phyloP scores from a whole-genome alignment of 2,888 invertebrate species.

The Drosophila villosipedis region DNA sequence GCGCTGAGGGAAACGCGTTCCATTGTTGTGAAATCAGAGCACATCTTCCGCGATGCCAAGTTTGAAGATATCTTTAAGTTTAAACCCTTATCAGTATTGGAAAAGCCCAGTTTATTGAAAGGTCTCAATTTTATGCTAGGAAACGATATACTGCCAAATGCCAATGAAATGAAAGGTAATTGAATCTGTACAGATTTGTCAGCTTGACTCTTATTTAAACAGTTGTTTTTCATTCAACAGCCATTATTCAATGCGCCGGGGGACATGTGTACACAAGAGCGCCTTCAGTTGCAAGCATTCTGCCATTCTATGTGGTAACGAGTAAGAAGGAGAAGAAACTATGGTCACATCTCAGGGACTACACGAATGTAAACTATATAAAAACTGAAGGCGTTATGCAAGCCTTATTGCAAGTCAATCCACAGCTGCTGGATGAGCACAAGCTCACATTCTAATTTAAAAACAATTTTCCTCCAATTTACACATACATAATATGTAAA shows the following conservation, averaged over 20 bases:
- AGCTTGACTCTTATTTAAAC: not conserved
- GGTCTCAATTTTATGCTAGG: slow-evolving; percentile 52
- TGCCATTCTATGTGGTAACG: slow-evolving; percentile 52
- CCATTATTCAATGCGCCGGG: slow-evolving; percentile 62
- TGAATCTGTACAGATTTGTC: not conserved
- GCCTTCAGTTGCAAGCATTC: slow-evolving; percentile 17
- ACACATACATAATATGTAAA: not conserved
- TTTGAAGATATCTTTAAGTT: slow-evolving; percentile 48
- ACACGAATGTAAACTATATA: slow-evolving; percentile 43
- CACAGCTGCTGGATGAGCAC: slow-evolving; percentile 25
- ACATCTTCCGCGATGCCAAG: slow-evolving; percentile 53
- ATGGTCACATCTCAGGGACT: slow-evolving; percentile 22
- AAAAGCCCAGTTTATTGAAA: slow-evolving; percentile 28
- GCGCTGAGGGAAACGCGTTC: slow-evolving; percentile 29
- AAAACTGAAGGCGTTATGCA: slow-evolving; percentile 63
- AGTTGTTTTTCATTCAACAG: slow-evolving; percentile 19
- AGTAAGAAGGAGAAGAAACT: slow-evolving; percentile 7
- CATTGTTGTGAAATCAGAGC: slow-evolving; percentile 39
- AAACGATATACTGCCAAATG: slow-evolving; percentile 43
- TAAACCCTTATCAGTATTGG: slow-evolving; percentile 43
- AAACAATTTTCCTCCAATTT: not conserved
- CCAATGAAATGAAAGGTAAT: slow-evolving; percentile 55
- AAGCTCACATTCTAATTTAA: slow-evolving; percentile 13
- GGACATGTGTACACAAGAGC: slow-evolving; percentile 39
- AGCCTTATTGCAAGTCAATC: slow-evolving; percentile 48